phyloP scores from a whole-genome alignment of 2,797 vertebrate genomes.

The Tenualosa thibaudeaui region DNA sequence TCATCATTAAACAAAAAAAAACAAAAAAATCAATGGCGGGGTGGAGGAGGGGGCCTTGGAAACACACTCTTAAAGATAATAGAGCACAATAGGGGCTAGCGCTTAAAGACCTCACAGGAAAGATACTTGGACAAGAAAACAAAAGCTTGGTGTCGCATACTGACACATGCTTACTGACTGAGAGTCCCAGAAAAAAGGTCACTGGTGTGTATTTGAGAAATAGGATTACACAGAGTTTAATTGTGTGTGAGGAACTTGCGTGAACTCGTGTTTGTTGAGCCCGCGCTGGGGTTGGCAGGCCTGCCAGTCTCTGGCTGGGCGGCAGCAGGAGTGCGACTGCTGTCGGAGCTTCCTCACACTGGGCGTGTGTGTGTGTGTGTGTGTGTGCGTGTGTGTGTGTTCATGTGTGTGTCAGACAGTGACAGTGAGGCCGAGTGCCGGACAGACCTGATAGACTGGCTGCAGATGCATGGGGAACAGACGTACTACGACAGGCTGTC shows the following conservation, averaged over 20 bases:
- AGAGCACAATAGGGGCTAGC: not conserved
- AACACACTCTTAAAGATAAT: not conserved
- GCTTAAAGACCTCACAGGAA: not conserved
- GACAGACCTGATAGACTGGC: constrained; percentile 72
- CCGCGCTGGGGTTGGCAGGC: constrained; percentile 31
- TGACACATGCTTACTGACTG: not conserved
- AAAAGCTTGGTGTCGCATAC: not conserved
- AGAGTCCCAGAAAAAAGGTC: constrained; percentile 13
- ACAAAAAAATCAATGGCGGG: not conserved
- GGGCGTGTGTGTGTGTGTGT: constrained; percentile 31
- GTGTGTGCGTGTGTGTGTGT: constrained; percentile 30
- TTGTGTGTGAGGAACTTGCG: constrained; percentile 39
- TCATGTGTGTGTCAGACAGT: constrained; percentile 51
- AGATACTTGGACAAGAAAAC: not conserved
- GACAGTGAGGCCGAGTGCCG: constrained; percentile 65
- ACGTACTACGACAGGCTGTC: constrained; percentile 81
- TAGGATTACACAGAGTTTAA: constrained; percentile 44
- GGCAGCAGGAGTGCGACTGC: not conserved
- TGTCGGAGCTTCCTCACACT: constrained; percentile 26
- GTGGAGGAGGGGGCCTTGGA: not conserved
- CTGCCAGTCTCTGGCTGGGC: constrained; percentile 27
- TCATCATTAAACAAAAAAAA: not conserved
- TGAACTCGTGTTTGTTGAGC: constrained; percentile 29
- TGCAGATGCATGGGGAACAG: constrained; percentile 61
- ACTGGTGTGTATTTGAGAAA: constrained; percentile 19